Conservation (phyloP, 2,797 vertebrate species). For the Parotocinclus haroldoi region DNA sequence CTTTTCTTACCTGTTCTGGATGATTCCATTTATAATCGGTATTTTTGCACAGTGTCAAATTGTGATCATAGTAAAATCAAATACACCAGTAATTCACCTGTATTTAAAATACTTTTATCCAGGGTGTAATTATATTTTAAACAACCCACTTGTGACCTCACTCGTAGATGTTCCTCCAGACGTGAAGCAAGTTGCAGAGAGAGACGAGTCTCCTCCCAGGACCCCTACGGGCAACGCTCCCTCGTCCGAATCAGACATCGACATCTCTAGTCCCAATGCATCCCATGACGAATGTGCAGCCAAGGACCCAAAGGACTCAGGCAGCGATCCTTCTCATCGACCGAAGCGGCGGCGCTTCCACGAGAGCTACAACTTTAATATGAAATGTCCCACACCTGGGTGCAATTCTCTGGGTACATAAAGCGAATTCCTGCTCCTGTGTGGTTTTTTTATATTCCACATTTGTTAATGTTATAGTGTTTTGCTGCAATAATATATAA, state of each 20-base stretch:
- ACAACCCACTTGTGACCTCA: too few relatives aligned
- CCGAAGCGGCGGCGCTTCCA: conserved; percentile 97
- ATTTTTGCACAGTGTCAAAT: too few relatives aligned
- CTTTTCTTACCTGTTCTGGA: too few relatives aligned
- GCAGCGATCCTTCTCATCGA: conserved; percentile 92
- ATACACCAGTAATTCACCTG: too few relatives aligned
- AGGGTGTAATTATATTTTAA: too few relatives aligned
- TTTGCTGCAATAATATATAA: neutral
- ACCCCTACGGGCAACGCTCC: conserved; percentile 97
- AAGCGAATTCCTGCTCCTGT: neutral
- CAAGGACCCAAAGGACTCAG: conserved; percentile 92
- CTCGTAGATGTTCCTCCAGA: conserved; percentile 72
- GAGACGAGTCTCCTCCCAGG: conserved; percentile 93
- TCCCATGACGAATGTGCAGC: conserved; percentile 93
- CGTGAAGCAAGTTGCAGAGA: conserved; percentile 86
- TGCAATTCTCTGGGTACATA: conserved; percentile 91
- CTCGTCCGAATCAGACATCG: conserved; percentile 97
- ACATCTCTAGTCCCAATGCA: conserved; percentile 95
- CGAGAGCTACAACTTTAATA: conserved; percentile 99
- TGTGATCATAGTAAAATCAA: too few relatives aligned
- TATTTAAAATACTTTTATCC: too few relatives aligned
- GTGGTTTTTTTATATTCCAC: too few relatives aligned
- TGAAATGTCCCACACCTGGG: conserved; percentile 98
- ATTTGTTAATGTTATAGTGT: neutral
- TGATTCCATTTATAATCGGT: too few relatives aligned